Base-by-base conservation (phyloP, 2,797 vertebrate species). In the Sylvilagus floridanus region DNA sequence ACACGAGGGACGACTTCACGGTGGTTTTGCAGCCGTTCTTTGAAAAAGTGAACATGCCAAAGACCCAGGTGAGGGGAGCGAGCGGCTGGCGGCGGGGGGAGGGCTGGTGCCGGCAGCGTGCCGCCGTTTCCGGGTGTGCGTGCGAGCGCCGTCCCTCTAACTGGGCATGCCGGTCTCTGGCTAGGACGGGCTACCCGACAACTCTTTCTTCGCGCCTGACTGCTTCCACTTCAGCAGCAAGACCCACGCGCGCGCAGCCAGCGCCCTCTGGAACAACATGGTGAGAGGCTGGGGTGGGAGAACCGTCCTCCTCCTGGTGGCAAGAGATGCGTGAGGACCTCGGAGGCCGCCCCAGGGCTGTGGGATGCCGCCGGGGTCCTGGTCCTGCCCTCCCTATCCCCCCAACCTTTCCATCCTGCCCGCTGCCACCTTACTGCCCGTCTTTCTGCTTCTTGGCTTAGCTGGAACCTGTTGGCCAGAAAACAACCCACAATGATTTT, bases 181-280 rank as follows among this genome's bases (percentile, higher is more conserved):
- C 91, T 94, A 99, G 98, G 97, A 97, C 0, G 98, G 98, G 1
- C 1, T 92, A n/a, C 98, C 98, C 0, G 98, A 99, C 91, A 84
- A 1, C 30, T 97, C 98, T 0, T 99, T 86, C 97, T 98, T 99
- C 79, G 98, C 98, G 57, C 98, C 98, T 19, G 98, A 99, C 93
- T 99, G 98, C 93, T 98, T 99, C 90, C 98, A 98, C 96, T 98
- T 98, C 91, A 94, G 97, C 30, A 90, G 94, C 66, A 98, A 98
- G 93, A 0, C 90, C 84, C 98, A 99, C 4, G 97, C 97, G 2
- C 98, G 96, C 0, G 60, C 37, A 52, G 98, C 98, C 42, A 95
- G 96, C 1, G 98, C 30, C 72, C 96, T 98, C 87, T 99, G 98
- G 98, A 98, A 97, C 66, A 99, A 97, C 77, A 98, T 99, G 98